These are phyloP conservation scores for Peromyscus maniculatus DNA, from an alignment of 2,113 vertebrate genomes.

Conservation along the genomic window DNA sequence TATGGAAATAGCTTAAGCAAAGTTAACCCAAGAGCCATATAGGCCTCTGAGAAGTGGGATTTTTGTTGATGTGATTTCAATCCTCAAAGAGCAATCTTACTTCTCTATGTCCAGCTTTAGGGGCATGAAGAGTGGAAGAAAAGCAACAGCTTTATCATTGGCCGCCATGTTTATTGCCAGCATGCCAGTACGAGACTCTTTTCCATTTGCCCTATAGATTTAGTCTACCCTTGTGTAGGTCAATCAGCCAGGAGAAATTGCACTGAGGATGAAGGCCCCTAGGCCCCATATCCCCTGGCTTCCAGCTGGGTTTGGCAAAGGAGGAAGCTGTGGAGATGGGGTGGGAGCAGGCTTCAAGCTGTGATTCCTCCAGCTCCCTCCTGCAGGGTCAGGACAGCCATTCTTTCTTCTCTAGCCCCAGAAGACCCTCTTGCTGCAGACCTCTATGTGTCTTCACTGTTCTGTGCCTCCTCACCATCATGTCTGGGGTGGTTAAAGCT, in stretches of 20 bases:
- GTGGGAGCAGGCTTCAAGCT: background rate
- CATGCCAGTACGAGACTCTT: background rate
- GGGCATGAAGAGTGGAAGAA: fast-evolving
- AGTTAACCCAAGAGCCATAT: background rate
- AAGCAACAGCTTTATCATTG: background rate
- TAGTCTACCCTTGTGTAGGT: background rate
- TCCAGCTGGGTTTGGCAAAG: background rate
- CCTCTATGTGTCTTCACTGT: background rate
- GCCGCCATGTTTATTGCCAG: background rate
- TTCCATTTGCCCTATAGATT: background rate
- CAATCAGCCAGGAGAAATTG: background rate
- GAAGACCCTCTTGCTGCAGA: fast-evolving
- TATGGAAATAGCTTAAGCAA: background rate
- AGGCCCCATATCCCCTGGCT: background rate
- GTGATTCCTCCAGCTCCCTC: background rate
- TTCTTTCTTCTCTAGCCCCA: no score
- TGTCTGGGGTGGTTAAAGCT: background rate
- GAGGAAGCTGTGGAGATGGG: background rate
- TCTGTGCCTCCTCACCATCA: fast-evolving
- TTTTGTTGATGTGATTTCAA: background rate
- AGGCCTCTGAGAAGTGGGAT: background rate
- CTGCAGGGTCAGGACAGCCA: background rate
- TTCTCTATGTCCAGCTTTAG: background rate
- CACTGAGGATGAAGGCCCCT: no score
- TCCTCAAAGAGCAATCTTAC: background rate